Conservation (phyloP, 2,113 vertebrate species). For the Fukomys damarensis region DNA sequence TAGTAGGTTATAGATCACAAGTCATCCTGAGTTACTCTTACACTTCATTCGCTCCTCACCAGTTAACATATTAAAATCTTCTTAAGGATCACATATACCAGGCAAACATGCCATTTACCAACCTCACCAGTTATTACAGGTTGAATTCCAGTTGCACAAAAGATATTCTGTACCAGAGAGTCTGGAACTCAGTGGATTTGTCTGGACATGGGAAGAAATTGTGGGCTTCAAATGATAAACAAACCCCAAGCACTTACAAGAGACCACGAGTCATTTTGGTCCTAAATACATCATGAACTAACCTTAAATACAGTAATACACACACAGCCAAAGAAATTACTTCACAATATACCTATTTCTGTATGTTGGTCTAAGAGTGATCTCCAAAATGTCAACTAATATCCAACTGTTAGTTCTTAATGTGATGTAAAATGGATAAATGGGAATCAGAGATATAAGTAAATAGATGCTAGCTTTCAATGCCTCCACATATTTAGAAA, state of each 20-base stretch:
- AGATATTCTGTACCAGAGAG: neutral
- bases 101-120: neutral
- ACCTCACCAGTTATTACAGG: neutral
- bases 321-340: neutral
- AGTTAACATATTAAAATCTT: slow-evolving; percentile 1
- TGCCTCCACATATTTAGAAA: neutral
- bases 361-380: neutral
- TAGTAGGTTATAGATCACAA: neutral
- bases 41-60: neutral
- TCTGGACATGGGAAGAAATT: neutral
- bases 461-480: neutral
- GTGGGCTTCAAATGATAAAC: neutral
- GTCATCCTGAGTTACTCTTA: neutral
- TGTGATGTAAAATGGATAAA: neutral
- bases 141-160: neutral
- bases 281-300: neutral
- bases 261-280: neutral
- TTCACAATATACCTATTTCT: neutral
- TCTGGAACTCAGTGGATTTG: neutral
- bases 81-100: neutral
- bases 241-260: neutral
- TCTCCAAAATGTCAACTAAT: slow-evolving; percentile 6
- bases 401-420: neutral
- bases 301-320: neutral
- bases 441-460: neutral